A percentile compares a stretch with the other conserved stretches of the same genome.
phyloP scores from a whole-genome alignment of 2,888 invertebrate species.

The Napeogenes sylphis region DNA sequence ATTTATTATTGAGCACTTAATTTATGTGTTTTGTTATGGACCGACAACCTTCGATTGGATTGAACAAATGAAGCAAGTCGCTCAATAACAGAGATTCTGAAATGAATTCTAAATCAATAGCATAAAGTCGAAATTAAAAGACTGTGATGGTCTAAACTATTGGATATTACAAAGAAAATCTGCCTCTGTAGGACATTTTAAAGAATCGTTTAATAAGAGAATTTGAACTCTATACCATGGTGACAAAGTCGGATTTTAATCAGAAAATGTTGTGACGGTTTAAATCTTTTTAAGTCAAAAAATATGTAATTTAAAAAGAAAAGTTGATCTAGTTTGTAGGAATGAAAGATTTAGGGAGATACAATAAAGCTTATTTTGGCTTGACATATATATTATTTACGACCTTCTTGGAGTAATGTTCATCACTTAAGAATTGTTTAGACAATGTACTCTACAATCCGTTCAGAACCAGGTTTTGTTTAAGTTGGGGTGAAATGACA shows the following conservation, averaged over 20 bases:
- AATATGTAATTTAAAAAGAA: constrained; percentile 52
- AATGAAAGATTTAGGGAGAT: constrained; percentile 20
- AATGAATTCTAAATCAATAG: constrained; percentile 29
- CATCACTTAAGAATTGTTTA: constrained; percentile 70
- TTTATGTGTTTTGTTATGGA: constrained; percentile 79
- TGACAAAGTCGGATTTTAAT: constrained; percentile 40
- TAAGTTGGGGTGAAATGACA: constrained; percentile 72
- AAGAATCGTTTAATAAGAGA: constrained; percentile 40
- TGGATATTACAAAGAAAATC: constrained; percentile 39
- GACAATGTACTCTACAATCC: constrained; percentile 70
- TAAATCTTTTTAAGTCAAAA: constrained; percentile 43
- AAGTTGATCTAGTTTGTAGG: constrained; percentile 23
- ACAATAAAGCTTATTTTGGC: constrained; percentile 33
- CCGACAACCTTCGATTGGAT: constrained; percentile 60
- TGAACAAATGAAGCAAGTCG: constrained; percentile 43
- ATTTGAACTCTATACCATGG: constrained; percentile 36
- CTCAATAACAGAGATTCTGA: constrained; percentile 20
- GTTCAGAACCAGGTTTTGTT: constrained; percentile 69
- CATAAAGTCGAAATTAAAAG: constrained; percentile 33
- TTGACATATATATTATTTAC: constrained; percentile 27
- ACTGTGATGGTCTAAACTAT: constrained; percentile 34
- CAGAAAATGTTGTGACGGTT: constrained; percentile 35
- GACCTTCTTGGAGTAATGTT: constrained; percentile 42
- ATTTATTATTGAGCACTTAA: constrained; percentile 80
- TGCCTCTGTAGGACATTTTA: constrained; percentile 61